These are phyloP conservation scores for Orchesella flavescens DNA, from an alignment of 2,888 invertebrate species.

Conservation along the genomic window DNA sequence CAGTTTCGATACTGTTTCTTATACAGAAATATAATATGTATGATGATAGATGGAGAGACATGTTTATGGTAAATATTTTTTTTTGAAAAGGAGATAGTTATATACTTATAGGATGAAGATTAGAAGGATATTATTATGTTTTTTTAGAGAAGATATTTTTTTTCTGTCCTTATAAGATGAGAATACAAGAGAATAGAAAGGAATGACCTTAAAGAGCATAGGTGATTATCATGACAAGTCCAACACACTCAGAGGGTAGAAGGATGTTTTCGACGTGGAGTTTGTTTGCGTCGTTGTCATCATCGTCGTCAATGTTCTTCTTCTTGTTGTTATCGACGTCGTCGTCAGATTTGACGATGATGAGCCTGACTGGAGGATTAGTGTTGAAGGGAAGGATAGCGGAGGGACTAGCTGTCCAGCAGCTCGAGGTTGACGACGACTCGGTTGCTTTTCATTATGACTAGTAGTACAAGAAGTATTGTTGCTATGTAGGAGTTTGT, in stretches of 20 bases:
- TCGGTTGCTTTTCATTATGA: background rate
- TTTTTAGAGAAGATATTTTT: too few relatives aligned
- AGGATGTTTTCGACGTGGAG: conserved; percentile 12
- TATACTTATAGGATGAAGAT: background rate
- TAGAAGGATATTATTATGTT: background rate
- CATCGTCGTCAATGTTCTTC: background rate
- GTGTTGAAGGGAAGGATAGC: conserved; percentile 23
- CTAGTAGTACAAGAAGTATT: background rate
- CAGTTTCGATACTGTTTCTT: too few relatives aligned
- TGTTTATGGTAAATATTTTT: background rate
- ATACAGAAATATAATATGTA: too few relatives aligned
- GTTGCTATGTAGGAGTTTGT: conserved; percentile 4
- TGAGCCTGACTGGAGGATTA: background rate
- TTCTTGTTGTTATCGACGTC: background rate
- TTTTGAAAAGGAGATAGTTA: background rate
- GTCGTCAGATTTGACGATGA: conserved; percentile 3
- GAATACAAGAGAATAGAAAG: conserved; percentile 48
- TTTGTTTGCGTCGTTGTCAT: background rate
- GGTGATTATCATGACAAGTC: conserved; percentile 59
- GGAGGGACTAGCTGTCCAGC: conserved; percentile 56
- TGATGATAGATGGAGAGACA: background rate
- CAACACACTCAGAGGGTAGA: conserved; percentile 3
- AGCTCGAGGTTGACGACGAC: conserved; percentile 47
- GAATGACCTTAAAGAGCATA: conserved; percentile 47
- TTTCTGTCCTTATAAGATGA: background rate